Percentiles rank a stretch among this genome's conserved stretches.
These are phyloP conservation scores for Rhabdornis inornatus DNA, from an alignment of 2,113 vertebrate species.

Conservation along the genomic window DNA sequence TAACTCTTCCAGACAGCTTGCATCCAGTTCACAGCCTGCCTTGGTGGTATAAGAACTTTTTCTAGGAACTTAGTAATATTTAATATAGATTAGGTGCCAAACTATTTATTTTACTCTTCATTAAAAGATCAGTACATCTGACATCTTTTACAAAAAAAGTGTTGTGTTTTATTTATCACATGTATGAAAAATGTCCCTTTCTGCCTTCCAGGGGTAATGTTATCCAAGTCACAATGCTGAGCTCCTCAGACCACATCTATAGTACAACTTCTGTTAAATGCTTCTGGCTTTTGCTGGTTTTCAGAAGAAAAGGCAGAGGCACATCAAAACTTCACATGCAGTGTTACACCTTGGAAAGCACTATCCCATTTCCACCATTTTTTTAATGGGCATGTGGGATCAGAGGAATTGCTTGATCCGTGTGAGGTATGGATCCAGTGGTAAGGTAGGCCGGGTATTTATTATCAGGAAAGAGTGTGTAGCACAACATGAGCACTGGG, in stretches of 20 bases:
- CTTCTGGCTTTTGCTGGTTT: neutral
- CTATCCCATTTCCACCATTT: neutral
- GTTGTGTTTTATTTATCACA: fast-evolving
- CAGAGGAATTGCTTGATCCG: neutral
- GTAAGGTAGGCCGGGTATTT: neutral
- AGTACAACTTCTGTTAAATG: neutral
- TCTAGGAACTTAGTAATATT: neutral
- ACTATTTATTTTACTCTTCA: neutral
- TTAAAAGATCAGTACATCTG: neutral
- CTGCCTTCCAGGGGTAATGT: neutral
- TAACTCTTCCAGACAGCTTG: neutral
- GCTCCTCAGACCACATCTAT: neutral
- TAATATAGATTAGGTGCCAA: neutral
- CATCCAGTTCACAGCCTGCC: neutral
- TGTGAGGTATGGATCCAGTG: neutral
- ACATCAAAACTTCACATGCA: neutral
- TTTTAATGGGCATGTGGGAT: neutral
- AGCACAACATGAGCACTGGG: neutral
- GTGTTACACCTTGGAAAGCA: neutral
- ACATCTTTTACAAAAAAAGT: neutral
- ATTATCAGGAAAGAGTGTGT: neutral
- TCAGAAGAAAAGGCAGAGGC: neutral
- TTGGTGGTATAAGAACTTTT: neutral
- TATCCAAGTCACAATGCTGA: neutral
- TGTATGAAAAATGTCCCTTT: neutral